Conservation (phyloP, 2,113 vertebrate genomes). For the Macquaria australasica region DNA sequence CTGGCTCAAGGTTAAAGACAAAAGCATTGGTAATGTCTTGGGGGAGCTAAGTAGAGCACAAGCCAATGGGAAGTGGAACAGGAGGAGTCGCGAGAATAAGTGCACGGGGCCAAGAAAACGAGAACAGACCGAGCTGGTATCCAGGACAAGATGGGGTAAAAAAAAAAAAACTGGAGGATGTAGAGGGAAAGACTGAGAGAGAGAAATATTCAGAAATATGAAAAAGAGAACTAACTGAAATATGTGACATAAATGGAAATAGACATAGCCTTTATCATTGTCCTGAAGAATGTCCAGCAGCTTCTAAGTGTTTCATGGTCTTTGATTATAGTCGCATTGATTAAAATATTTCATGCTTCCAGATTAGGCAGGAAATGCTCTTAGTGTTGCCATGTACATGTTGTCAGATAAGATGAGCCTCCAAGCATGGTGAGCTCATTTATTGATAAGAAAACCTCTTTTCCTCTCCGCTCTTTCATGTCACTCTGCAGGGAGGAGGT, state of each 20-base stretch:
- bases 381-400: not conserved
- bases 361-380: not conserved
- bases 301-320: not conserved
- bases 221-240: too few species aligned
- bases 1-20: conserved; percentile 59
- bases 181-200: not conserved
- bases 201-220: not conserved
- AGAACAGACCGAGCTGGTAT: conserved; percentile 62
- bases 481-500: not conserved
- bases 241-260: not conserved
- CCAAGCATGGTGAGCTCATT: conserved; percentile 13
- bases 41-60: conserved; percentile 66
- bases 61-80: conserved; percentile 75
- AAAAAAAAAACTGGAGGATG: not conserved
- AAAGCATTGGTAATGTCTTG: conserved; percentile 12
- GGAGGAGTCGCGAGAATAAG: conserved; percentile 61
- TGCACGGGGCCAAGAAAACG: conserved; percentile 44
- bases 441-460: conserved; percentile 24
- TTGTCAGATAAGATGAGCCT: not conserved
- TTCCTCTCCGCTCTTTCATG: not conserved
- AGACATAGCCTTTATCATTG: not conserved
- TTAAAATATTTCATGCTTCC: conserved; percentile 18
- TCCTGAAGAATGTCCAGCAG: not conserved
- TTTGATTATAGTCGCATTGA: conserved; percentile 8
- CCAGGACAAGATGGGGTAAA: conserved; percentile 64